Evolutionary conservation across 2,797 vertebrate genomes (phyloP).

Genomic region (Okamejei kenojei): DNA sequence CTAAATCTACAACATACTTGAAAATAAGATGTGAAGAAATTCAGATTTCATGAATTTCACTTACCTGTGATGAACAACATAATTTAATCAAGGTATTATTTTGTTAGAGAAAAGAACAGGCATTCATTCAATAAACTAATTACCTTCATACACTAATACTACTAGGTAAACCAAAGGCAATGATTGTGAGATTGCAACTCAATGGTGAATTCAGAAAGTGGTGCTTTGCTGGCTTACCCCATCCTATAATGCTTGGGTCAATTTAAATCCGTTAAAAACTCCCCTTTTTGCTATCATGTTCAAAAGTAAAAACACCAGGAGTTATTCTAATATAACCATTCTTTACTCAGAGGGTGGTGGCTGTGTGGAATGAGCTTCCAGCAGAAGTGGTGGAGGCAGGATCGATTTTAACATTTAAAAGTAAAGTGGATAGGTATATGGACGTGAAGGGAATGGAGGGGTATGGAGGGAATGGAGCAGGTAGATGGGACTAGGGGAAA

Average conservation of each 20-base stretch:
- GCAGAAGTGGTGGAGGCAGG: too few species aligned
- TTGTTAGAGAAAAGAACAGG: slow-evolving; percentile 26
- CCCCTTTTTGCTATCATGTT: background rate
- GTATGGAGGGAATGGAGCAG: too few species aligned
- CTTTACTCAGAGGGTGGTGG: too few species aligned
- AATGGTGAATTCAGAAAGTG: slow-evolving; percentile 13
- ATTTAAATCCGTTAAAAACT: background rate
- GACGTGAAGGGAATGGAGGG: too few species aligned
- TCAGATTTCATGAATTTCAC: background rate
- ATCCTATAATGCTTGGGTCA: background rate
- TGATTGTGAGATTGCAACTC: slow-evolving; percentile 33
- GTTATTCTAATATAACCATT: too few species aligned
- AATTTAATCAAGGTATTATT: slow-evolving; percentile 1
- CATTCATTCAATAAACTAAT: slow-evolving; percentile 24
- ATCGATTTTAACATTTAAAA: too few species aligned
- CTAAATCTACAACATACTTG: background rate
- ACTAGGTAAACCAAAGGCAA: slow-evolving; percentile 30
- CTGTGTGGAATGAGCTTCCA: too few species aligned
- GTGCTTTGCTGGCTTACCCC: background rate
- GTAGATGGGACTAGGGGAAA: too few species aligned
- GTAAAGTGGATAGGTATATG: too few species aligned
- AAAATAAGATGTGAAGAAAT: slow-evolving; percentile 18
- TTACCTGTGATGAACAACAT: slow-evolving; percentile 18
- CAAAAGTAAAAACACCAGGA: background rate
- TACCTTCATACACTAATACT: slow-evolving; percentile 3